Conservation (phyloP, 1,140 invertebrate species). For the Drosophila chauvacae region DNA sequence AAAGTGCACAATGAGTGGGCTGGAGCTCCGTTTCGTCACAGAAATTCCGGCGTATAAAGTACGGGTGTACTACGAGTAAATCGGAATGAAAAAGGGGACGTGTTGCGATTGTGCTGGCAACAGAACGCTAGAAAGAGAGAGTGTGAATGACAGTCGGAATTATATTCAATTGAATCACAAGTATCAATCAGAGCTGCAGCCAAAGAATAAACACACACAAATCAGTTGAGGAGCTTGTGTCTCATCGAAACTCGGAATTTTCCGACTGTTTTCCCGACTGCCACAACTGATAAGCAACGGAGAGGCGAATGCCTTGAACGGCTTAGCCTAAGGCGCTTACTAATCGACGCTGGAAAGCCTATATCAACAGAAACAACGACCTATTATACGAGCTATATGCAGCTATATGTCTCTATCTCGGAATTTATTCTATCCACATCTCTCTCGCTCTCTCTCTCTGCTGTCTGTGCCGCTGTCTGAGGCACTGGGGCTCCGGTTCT, state of each 20-base stretch:
- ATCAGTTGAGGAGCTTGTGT: conserved; percentile 7
- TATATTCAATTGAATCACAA: conserved; percentile 57
- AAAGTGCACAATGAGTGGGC: conserved; percentile 65
- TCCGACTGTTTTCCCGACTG: conserved; percentile 18
- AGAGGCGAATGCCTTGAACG: conserved; percentile 51
- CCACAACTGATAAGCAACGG: conserved; percentile 3
- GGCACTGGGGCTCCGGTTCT: conserved; percentile 42
- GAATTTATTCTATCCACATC: not conserved
- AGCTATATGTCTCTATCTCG: conserved; percentile 10
- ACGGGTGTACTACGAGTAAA: conserved; percentile 38
- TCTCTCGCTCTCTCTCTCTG: not conserved
- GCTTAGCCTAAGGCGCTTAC: conserved; percentile 53
- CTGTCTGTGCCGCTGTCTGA: conserved; percentile 13
- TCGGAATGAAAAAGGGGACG: conserved; percentile 15
- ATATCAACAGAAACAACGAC: conserved; percentile 57
- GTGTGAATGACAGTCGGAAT: conserved; percentile 62
- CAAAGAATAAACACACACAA: conserved; percentile 28
- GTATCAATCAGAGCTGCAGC: conserved; percentile 44
- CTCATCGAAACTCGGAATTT: conserved; percentile 23
- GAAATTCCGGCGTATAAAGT: conserved; percentile 75
- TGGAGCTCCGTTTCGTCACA: conserved; percentile 68
- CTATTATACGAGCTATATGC: conserved; percentile 38
- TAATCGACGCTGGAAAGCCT: conserved; percentile 20
- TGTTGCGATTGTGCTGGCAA: conserved; percentile 55
- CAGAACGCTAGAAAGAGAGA: conserved; percentile 1